Base-by-base conservation (phyloP, 35 echinoderm and acorn worm genomes). In the Ophioderma brevispina region DNA sequence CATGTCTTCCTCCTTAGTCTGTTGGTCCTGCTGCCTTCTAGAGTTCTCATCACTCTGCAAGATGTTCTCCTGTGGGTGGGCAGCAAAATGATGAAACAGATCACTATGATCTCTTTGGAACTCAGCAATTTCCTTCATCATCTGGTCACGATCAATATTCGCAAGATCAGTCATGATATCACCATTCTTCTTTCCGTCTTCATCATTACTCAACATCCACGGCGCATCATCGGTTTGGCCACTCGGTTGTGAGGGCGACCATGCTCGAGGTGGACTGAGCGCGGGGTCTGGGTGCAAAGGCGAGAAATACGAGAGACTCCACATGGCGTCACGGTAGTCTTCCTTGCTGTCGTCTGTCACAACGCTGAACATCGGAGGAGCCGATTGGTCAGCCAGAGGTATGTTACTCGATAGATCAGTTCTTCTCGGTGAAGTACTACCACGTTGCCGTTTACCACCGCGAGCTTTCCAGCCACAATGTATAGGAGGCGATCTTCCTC, bases 281-380 rank as follows among this genome's bases (percentile, higher is more conserved):
- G 64, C 55, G 23, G 84, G 52, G 18, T 82, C 39, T 17, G 76
- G 63, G 32, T 30, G 63, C 18, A 80, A 43, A 8, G 96, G 96
- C 5, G 96, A 98, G 30, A 86, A 89, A 55, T 92, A 98, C 37
- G 92, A 64, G 77, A 98, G 46, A 37, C 83, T 77, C 96, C 92
- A 92, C 64, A 98, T 81, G 39, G 84, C 96, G 92, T 98, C 96
- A 39, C 90, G 14, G 30, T 84, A 85, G n/a, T 87, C 85, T 21
- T 87, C 85, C 36, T 87, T 87, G 37, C 76, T 50, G 21, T 87
- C 85, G 11, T 87, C 85, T 25, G 38, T 76, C 17, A 30, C 37
- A 32, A 55, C 30, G 32, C 31, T 87, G 76, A 87, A 70, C 59
- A 70, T 87, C 1, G 85, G 85, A 32, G 85, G 85, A 87, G 37